Percentiles rank a stretch among this genome's conserved stretches.
Conservation (phyloP, 2,113 vertebrate species). For the Forbesichthys papilliferus region DNA sequence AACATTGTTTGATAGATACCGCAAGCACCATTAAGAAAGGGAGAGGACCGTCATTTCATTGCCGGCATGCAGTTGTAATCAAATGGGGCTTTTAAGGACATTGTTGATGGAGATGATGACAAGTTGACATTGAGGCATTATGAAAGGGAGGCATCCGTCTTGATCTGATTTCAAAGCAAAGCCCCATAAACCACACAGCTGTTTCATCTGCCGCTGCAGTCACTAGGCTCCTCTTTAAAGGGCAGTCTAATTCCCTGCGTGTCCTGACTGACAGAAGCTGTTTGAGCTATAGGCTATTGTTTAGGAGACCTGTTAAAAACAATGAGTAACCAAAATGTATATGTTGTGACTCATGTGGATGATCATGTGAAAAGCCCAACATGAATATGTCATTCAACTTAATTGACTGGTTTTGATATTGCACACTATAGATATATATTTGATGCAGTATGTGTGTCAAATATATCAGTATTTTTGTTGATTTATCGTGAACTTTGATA, state of each 20-base stretch:
- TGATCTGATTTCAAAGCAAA: constrained; percentile 88
- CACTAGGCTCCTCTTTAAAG: constrained; percentile 66
- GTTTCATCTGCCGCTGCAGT: constrained; percentile 79
- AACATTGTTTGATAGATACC: constrained; percentile 85
- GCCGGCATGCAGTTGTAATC: constrained; percentile 89
- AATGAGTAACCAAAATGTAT: too few species aligned
- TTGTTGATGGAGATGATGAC: constrained; percentile 86
- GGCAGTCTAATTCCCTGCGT: constrained; percentile 61
- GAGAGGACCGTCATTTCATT: constrained; percentile 88
- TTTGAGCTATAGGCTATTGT: too few species aligned
- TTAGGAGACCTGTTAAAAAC: too few species aligned
- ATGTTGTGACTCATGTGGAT: too few species aligned
- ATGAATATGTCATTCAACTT: too few species aligned
- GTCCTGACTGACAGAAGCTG: constrained; percentile 36
- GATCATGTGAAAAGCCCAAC: too few species aligned
- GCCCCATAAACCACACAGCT: constrained; percentile 83
- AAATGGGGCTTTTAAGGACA: constrained; percentile 84
- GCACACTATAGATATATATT: too few species aligned
- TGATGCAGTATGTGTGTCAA: too few species aligned
- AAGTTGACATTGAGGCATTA: constrained; percentile 91
- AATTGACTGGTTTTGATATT: too few species aligned
- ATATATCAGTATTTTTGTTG: too few species aligned
- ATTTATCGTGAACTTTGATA: too few species aligned
- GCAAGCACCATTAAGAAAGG: constrained; percentile 87
- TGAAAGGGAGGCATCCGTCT: constrained; percentile 82